Base-by-base conservation (phyloP, 2,113 vertebrate species). In the Notarius quadriscutis region DNA sequence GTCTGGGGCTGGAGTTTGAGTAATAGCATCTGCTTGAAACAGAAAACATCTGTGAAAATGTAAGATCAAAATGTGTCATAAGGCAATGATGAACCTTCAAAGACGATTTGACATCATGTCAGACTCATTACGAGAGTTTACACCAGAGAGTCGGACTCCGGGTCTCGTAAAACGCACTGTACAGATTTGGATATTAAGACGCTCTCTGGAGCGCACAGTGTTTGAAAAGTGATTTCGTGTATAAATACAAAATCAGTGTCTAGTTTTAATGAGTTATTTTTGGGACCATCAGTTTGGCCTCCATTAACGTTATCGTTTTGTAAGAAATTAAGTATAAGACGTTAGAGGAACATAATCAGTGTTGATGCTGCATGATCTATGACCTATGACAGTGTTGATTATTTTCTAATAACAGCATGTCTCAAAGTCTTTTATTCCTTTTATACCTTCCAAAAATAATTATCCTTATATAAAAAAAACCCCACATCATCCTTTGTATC, bases 101-200 rank as follows among this genome's bases (percentile, higher is more conserved):
- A 81, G 79, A 14, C 30, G 25, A 60, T 60, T 8, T 27, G 51
- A 79, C 25, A 55, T 79, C 51, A 55, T 53, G 12, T 8, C 8
- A 11, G 7, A 81, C 18, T 62, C 79, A 81, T 62, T 62, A 62
- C 57, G 62, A 62, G 79, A 62, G 62, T 62, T 81, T 48, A 81
- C 20, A 1, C 53, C 17, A 4, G 10, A 0, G 27, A 81, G 14
- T 79, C 14, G 15, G 20, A 50, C 20, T 34, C 69, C 27, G 7
- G 15, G 48, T 10, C 74, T 77, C 48, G 6, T 51, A 77, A 55
- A 25, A 30, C 0, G 5, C 57, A 81, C 79, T 48, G 57, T 81
- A 62, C 57, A 58, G 55, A 41, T 30, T 20, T 30, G 27, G 8
- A 58, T 60, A 41, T 41, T 11, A 20, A 60, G 17, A 81, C 9